Conservation (phyloP, 2,113 vertebrate species). For the Panthera leo region DNA sequence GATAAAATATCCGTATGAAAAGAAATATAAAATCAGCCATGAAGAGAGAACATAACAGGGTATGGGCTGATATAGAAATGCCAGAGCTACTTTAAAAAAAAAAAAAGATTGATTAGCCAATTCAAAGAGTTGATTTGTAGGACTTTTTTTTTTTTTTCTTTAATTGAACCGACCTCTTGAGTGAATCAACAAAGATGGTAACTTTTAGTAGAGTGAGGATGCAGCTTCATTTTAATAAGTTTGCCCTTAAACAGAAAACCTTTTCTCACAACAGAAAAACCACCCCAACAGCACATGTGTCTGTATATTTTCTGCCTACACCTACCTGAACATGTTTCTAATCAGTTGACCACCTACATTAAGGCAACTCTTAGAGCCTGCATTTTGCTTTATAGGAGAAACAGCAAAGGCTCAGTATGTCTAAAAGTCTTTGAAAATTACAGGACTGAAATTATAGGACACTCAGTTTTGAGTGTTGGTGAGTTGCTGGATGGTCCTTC, state of each 20-base stretch:
- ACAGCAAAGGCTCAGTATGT: not conserved
- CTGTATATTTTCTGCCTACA: not conserved
- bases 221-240: not conserved
- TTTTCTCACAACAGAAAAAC: not conserved
- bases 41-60: not conserved
- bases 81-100: not conserved
- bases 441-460: not conserved
- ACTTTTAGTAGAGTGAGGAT: not conserved
- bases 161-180: conserved; percentile 9
- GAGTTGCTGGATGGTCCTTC: not conserved
- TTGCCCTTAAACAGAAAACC: conserved; percentile 19
- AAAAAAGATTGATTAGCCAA: not conserved
- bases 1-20: conserved; percentile 66
- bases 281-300: not conserved
- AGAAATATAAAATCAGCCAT: conserved; percentile 50
- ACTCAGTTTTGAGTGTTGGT: not conserved
- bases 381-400: not conserved
- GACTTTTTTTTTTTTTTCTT: not conserved
- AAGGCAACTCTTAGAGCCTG: not conserved
- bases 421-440: conserved; percentile 1
- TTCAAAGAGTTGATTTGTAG: not conserved
- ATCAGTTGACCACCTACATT: not conserved
- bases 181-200: not conserved
- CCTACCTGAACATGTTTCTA: not conserved
- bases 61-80: not conserved